These are phyloP conservation scores for Lutraria rhynchaena DNA, from an alignment of 1,140 invertebrate genomes.

Conservation along the genomic window DNA sequence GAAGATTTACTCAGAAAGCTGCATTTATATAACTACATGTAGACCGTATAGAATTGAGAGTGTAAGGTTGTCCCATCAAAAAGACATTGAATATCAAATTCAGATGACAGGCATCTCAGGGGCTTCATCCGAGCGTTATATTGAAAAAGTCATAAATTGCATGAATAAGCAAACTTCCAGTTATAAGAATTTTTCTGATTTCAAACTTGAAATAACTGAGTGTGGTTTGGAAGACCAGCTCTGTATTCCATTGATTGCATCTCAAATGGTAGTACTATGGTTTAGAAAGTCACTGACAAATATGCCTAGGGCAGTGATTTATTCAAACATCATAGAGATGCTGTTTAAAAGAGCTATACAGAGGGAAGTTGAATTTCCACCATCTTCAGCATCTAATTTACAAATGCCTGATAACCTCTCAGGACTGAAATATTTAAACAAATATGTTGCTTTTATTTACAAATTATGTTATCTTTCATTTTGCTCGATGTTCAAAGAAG, in stretches of 20 bases:
- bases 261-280: slow-evolving; percentile 1
- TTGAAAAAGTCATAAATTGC: not conserved
- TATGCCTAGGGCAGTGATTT: not conserved
- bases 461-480: not conserved
- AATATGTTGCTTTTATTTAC: not conserved
- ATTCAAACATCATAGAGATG: slow-evolving; percentile 5
- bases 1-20: not conserved
- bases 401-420: too few relatives aligned
- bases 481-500: not conserved
- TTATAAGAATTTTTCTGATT: not conserved
- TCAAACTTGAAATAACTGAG: not conserved
- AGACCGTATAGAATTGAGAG: slow-evolving; percentile 16
- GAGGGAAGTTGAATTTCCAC: not conserved
- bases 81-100: slow-evolving; percentile 12
- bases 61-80: not conserved
- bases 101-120: not conserved
- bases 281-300: not conserved
- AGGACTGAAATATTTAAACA: not conserved
- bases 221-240: not conserved
- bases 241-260: slow-evolving; percentile 7
- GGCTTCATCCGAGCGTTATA: not conserved
- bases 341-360: not conserved
- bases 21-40: not conserved
- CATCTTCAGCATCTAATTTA: not conserved
- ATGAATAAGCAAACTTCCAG: not conserved